Evolutionary conservation across 2,797 vertebrate genomes (phyloP).

Genomic region (Spatula clypeata): DNA sequence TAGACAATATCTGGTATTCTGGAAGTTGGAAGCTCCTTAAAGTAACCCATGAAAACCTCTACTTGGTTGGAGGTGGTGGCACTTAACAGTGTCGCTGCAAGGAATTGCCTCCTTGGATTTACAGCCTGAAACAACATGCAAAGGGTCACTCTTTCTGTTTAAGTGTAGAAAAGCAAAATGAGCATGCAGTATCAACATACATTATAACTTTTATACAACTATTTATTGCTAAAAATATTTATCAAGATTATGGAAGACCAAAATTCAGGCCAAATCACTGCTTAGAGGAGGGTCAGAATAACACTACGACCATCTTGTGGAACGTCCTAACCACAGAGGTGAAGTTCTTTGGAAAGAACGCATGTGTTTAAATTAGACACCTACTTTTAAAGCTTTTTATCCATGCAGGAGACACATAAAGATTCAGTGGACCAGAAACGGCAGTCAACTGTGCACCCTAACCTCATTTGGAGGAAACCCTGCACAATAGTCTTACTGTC

Average conservation of each 20-base stretch:
- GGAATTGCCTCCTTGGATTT: not conserved
- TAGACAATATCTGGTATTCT: not conserved
- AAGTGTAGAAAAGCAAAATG: not conserved
- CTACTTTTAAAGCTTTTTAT: not conserved
- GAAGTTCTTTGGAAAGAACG: not conserved
- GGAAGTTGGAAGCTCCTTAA: not conserved
- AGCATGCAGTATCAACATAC: not conserved
- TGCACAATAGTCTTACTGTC: not conserved
- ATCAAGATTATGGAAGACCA: not conserved
- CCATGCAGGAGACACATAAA: not conserved
- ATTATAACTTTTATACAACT: not conserved
- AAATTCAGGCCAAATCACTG: not conserved
- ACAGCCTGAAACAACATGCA: not conserved
- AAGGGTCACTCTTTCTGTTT: not conserved
- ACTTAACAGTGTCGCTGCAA: not conserved
- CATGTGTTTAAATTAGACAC: not conserved
- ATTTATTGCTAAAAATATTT: rapidly evolving
- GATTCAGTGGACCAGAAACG: not conserved
- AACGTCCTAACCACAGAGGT: not conserved
- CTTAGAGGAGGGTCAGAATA: not conserved
- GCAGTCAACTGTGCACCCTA: not conserved
- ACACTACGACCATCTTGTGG: not conserved
- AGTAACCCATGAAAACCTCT: not conserved
- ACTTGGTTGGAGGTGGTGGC: not conserved
- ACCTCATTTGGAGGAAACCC: not conserved